Conservation (phyloP, 2,888 invertebrate genomes). For the Sceliomorpha sp. region DNA sequence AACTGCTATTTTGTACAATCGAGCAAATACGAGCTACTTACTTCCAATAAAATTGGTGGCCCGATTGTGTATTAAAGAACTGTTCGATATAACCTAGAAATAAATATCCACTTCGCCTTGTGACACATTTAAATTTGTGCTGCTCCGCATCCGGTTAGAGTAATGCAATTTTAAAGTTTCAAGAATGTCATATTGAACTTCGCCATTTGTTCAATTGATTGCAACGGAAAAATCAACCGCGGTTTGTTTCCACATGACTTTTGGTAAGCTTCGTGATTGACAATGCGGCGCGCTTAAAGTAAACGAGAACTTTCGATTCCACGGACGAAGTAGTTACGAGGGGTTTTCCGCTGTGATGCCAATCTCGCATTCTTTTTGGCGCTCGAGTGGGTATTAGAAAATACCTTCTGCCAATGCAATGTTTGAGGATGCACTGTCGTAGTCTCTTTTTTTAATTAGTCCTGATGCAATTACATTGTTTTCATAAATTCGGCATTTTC, state of each 20-base stretch:
- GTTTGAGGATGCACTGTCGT: neutral
- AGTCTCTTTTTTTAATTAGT: constrained; percentile 6
- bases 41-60: no score
- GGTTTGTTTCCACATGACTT: neutral
- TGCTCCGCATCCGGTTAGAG: no score
- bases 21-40: no score
- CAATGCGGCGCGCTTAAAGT: neutral
- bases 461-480: no score
- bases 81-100: no score
- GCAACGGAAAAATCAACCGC: neutral
- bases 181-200: neutral
- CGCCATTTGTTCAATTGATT: neutral
- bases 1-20: no score
- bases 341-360: constrained; percentile 35
- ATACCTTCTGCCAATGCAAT: constrained; percentile 64
- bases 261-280: neutral
- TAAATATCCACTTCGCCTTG: no score
- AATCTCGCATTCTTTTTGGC: constrained; percentile 61
- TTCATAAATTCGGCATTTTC: no score
- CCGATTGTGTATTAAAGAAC: no score
- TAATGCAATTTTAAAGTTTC: no score
- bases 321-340: constrained; percentile 12
- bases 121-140: no score
- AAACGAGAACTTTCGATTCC: constrained; percentile 11
- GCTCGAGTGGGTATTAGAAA: constrained; percentile 66